These are phyloP conservation scores for Carollia perspicillata DNA, from an alignment of 2,113 vertebrate species.

Conservation along the genomic window DNA sequence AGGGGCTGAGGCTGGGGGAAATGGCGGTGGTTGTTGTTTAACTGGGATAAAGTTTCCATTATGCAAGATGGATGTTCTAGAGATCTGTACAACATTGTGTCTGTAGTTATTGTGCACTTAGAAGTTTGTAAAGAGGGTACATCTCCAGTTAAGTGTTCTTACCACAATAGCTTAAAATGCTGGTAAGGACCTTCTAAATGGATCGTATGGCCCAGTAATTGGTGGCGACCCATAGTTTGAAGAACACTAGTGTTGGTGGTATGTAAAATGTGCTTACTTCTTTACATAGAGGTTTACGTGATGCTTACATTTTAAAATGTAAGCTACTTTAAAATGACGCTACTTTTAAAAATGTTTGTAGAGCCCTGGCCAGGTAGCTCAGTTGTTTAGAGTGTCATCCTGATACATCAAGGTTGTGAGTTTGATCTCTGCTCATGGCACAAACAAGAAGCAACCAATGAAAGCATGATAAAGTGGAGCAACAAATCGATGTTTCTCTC, in stretches of 20 bases:
- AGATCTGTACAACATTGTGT: neutral
- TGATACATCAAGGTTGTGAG: no score
- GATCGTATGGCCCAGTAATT: neutral
- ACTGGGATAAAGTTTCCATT: neutral
- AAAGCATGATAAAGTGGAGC: no score
- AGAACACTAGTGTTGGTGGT: neutral
- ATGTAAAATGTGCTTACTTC: conserved; percentile 29
- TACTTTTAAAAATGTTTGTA: neutral
- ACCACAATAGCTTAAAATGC: no score
- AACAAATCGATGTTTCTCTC: no score
- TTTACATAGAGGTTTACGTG: neutral
- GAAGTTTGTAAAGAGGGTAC: neutral
- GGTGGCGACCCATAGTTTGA: neutral
- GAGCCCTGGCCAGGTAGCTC: no score
- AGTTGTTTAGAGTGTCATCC: no score
- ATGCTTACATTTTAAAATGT: neutral
- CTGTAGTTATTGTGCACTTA: neutral
- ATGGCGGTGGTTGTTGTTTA: neutral
- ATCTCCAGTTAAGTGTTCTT: neutral
- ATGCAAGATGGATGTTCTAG: neutral
- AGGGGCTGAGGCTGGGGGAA: neutral
- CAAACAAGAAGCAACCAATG: no score
- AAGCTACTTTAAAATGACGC: neutral
- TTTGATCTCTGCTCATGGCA: no score
- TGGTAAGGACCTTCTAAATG: neutral